These are phyloP conservation scores for Pseudoatta argentina DNA, from an alignment of 1,140 invertebrate species.

Conservation along the genomic window DNA sequence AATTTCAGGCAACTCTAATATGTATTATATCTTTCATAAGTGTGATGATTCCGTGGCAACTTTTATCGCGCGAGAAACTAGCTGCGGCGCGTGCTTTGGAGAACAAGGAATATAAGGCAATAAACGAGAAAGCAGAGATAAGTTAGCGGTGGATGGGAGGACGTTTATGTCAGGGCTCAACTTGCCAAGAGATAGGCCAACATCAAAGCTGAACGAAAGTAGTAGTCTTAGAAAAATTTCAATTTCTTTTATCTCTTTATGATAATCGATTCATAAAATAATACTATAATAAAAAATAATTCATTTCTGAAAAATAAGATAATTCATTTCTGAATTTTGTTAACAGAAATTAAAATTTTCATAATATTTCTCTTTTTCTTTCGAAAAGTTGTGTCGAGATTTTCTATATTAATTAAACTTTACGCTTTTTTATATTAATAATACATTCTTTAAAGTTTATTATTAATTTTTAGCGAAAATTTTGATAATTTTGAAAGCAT, in stretches of 20 bases:
- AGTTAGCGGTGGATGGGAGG: conserved; percentile 19
- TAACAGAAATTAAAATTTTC: conserved; percentile 3
- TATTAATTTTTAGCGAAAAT: neutral
- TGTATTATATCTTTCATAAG: conserved; percentile 60
- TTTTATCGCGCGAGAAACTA: conserved; percentile 56
- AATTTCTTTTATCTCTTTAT: neutral
- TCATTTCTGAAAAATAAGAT: neutral
- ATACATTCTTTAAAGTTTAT: neutral
- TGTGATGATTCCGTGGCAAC: conserved; percentile 48
- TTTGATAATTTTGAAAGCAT: neutral
- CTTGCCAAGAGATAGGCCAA: neutral
- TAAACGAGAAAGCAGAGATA: conserved; percentile 15
- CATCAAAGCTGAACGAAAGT: neutral
- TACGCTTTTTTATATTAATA: neutral
- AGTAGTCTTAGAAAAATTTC: neutral
- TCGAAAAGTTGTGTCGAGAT: neutral
- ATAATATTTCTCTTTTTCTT: neutral
- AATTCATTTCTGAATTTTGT: neutral
- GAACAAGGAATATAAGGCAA: conserved; percentile 14
- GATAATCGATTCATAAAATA: neutral
- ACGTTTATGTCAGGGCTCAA: conserved; percentile 21
- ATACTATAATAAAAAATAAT: neutral
- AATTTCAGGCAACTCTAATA: conserved; percentile 56
- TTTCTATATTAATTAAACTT: neutral
- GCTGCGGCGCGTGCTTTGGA: conserved; percentile 13